Percentiles rank a stretch among this genome's conserved stretches.
Evolutionary conservation across 1,140 invertebrate genomes (phyloP).

Genomic region (Pseudomyrmex dendroicus): DNA sequence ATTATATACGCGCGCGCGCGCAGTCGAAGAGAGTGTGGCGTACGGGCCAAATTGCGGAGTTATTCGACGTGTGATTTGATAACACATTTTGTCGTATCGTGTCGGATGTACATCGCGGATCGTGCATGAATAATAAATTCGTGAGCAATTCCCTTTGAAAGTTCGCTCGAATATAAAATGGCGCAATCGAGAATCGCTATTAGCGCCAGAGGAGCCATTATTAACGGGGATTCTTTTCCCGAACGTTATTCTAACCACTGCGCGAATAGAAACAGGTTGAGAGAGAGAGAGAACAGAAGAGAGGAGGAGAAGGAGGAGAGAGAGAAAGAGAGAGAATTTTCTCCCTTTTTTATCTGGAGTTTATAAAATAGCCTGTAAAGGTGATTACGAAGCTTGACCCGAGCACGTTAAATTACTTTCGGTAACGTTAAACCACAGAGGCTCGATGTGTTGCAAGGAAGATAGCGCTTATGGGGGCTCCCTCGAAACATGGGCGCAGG

Average conservation of each 20-base stretch:
- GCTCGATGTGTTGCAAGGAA: conserved; percentile 65
- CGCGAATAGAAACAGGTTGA: too few relatives aligned
- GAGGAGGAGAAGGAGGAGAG: too few relatives aligned
- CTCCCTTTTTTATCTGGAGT: neutral
- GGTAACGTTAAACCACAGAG: conserved; percentile 68
- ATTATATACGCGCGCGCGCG: neutral
- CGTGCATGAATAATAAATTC: conserved; percentile 36
- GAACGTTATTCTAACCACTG: conserved; percentile 38
- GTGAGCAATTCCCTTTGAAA: conserved; percentile 6
- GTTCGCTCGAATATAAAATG: conserved; percentile 39
- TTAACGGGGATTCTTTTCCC: conserved; percentile 50
- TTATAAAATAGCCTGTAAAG: conserved; percentile 50
- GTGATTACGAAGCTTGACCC: conserved; percentile 68
- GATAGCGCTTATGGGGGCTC: conserved; percentile 67
- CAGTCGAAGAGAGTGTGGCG: neutral
- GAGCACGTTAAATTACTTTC: conserved; percentile 72
- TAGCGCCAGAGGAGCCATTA: conserved; percentile 24
- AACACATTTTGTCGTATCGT: neutral
- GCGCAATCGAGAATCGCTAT: conserved; percentile 29
- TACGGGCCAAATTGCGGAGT: neutral
- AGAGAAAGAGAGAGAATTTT: neutral
- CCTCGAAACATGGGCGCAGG: conserved; percentile 50
- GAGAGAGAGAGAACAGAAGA: too few relatives aligned
- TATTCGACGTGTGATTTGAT: conserved; percentile 4
- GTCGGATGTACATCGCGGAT: neutral